Percentiles rank a stretch among this genome's conserved stretches.
These are phyloP conservation scores for Trileptium ribeirensis DNA, from an alignment of 2,888 invertebrate species.

Conservation along the genomic window DNA sequence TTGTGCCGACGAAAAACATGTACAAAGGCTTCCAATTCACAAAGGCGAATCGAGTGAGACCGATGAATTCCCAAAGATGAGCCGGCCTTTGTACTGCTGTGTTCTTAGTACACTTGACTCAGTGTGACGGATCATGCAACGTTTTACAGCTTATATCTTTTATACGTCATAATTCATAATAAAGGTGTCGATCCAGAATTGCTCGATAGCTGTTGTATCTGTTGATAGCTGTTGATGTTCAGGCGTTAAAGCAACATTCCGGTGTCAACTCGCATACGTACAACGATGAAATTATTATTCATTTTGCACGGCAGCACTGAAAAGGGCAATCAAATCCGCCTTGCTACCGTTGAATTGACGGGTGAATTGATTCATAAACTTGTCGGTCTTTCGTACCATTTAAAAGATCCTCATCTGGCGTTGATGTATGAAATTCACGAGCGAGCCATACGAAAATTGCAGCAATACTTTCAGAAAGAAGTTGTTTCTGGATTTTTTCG, in stretches of 20 bases:
- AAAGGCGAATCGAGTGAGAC: background rate
- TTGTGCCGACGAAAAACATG: background rate
- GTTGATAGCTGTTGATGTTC: no score
- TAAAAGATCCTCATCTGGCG: slow-evolving; percentile 63
- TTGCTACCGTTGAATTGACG: slow-evolving; percentile 82
- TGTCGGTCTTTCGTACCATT: slow-evolving; percentile 45
- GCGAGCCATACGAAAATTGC: slow-evolving; percentile 72
- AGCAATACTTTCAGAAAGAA: slow-evolving; percentile 93
- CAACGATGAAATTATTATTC: no score
- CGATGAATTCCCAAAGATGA: background rate
- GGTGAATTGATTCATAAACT: slow-evolving; percentile 70
- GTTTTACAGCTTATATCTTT: slow-evolving; percentile 77
- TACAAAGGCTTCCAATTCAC: background rate
- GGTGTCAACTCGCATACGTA: no score
- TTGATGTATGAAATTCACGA: slow-evolving; percentile 66
- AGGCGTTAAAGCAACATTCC: no score
- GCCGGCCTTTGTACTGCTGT: background rate
- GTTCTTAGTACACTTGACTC: slow-evolving; percentile 76
- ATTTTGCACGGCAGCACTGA: no score
- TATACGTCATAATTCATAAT: slow-evolving; percentile 87
- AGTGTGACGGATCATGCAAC: slow-evolving; percentile 87
- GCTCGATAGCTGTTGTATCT: no score
- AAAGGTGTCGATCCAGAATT: no score
- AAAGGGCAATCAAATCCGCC: slow-evolving; percentile 77
- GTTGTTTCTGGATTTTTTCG: slow-evolving; percentile 95